Conservation (phyloP, 2,113 vertebrate genomes). For the Cavia aperea region DNA sequence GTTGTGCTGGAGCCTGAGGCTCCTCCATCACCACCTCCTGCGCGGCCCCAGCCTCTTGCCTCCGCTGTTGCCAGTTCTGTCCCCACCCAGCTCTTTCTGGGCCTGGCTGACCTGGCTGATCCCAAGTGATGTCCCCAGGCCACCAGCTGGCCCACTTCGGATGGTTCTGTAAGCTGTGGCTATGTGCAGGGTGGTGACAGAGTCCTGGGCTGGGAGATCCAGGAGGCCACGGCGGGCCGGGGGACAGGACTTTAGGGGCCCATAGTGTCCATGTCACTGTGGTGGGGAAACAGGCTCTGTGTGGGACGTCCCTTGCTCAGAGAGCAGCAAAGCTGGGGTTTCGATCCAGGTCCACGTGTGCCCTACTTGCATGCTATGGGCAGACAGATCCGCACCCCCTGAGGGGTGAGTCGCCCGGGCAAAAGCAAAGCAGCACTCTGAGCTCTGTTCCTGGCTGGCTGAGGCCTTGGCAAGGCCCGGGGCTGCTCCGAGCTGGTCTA, state of each 20-base stretch:
- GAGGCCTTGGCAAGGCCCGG: neutral
- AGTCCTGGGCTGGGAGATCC: neutral
- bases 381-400: fast-evolving
- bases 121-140: neutral
- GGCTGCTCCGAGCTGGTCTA: neutral
- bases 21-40: neutral
- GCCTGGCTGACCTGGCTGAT: neutral
- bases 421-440: fast-evolving
- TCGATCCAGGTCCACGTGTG: neutral
- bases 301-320: neutral
- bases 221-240: neutral
- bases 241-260: neutral
- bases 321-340: neutral
- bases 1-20: neutral
- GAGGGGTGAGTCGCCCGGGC: neutral
- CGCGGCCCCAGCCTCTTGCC: neutral
- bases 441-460: neutral
- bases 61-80: neutral
- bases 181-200: neutral
- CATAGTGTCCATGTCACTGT: neutral
- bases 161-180: neutral
- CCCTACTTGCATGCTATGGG: neutral
- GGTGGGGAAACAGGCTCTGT: neutral
- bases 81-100: neutral
- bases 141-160: neutral